Evolutionary conservation across 2,113 vertebrate species (phyloP).

Genomic region (Xyrauchen texanus): DNA sequence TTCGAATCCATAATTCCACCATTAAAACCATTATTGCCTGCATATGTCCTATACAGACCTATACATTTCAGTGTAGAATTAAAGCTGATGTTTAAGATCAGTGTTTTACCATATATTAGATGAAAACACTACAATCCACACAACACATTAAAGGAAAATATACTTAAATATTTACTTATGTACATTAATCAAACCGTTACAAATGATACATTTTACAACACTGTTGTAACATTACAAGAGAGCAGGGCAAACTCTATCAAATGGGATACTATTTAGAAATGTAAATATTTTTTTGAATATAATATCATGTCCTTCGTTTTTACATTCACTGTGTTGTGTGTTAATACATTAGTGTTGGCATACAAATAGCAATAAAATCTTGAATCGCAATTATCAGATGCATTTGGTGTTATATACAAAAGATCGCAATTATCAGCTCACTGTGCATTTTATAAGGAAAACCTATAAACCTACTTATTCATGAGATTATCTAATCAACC

Average conservation of each 20-base stretch:
- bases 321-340: neutral
- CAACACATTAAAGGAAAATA: conserved; percentile 13
- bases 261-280: neutral
- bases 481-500: no score
- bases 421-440: neutral
- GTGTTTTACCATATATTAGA: neutral
- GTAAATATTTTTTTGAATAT: conserved; percentile 1
- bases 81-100: no score
- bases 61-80: no score
- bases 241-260: neutral
- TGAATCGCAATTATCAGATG: neutral
- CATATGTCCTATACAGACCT: no score
- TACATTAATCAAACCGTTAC: neutral
- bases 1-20: no score
- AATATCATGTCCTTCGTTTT: neutral
- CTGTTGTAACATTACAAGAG: neutral
- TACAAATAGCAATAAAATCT: neutral
- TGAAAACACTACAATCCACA: neutral
- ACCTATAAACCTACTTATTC: no score
- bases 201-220: neutral
- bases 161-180: conserved; percentile 18
- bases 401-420: neutral
- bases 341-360: neutral
- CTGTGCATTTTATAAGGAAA: no score
- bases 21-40: no score